A percentile compares a stretch with the other conserved stretches of the same genome.
Evolutionary conservation across 2,797 vertebrate genomes (phyloP).

Genomic region (Myotis pilosus): DNA sequence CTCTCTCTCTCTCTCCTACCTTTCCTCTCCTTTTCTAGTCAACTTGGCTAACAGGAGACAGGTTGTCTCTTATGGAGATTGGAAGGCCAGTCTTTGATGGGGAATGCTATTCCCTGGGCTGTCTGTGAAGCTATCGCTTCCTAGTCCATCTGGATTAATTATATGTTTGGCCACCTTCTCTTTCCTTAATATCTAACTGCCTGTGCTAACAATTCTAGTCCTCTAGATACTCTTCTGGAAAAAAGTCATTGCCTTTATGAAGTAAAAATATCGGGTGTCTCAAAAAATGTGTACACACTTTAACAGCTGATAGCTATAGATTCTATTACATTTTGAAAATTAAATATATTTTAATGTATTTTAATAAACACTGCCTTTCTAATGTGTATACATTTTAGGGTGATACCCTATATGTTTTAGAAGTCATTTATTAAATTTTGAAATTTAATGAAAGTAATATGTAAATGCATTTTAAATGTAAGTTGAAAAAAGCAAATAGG

Average conservation of each 20-base stretch:
- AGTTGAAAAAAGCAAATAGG: background rate
- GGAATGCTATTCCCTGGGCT: background rate
- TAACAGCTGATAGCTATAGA: no score
- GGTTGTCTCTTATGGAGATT: background rate
- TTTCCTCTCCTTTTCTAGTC: no score
- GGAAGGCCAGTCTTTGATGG: background rate
- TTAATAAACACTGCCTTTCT: no score
- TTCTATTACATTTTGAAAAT: no score
- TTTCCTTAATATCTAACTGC: background rate
- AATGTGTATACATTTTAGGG: no score
- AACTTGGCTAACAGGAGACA: background rate
- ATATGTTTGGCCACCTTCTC: background rate
- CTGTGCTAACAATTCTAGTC: background rate
- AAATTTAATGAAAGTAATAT: background rate
- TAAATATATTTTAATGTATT: no score
- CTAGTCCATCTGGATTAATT: background rate
- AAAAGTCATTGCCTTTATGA: background rate
- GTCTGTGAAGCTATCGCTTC: background rate
- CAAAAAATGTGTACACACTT: no score
- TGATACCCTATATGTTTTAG: background rate
- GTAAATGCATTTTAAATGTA: background rate
- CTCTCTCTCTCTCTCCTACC: no score
- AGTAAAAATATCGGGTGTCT: background rate
- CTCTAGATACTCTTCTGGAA: background rate
- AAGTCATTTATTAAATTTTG: background rate